Conservation (phyloP, 2,888 invertebrate species). For the Rotaria magnacalcarata region DNA sequence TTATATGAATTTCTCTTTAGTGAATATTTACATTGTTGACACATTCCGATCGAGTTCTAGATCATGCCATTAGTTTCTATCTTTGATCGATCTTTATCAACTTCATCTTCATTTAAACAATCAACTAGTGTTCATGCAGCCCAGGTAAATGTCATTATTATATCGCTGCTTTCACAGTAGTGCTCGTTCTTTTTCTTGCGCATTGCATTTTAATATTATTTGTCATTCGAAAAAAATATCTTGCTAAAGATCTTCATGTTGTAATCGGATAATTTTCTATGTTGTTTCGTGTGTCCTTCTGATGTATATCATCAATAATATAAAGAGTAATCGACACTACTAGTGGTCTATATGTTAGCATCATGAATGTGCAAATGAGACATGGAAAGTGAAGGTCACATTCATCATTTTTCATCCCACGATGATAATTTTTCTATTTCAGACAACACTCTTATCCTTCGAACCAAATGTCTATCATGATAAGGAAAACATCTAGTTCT, state of each 20-base stretch:
- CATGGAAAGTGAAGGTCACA: not conserved
- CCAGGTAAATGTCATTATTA: not conserved
- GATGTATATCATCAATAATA: not conserved
- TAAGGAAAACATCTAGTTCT: not conserved
- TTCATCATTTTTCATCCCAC: not conserved
- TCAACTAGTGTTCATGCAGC: not conserved
- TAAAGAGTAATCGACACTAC: not conserved
- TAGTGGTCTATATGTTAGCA: not conserved
- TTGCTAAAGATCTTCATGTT: not conserved
- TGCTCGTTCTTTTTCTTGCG: not conserved
- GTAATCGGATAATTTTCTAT: not conserved
- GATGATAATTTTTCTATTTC: slow-evolving; percentile 20
- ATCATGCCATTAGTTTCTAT: slow-evolving; percentile 8
- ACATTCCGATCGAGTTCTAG: not conserved
- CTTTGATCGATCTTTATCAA: not conserved
- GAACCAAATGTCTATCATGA: not conserved
- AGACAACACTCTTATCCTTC: not conserved
- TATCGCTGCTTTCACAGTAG: too few relatives aligned
- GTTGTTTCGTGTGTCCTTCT: not conserved
- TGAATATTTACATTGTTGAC: not conserved
- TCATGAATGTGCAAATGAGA: slow-evolving; percentile 22
- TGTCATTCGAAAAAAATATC: not conserved
- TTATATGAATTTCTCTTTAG: not conserved
- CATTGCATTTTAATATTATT: not conserved
- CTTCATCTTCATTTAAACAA: slow-evolving; percentile 6